Evolutionary conservation across 2,888 invertebrate genomes (phyloP), one percentile per base, ranked within the genome.

Genomic region (Pyrochroa serraticornis): DNA sequence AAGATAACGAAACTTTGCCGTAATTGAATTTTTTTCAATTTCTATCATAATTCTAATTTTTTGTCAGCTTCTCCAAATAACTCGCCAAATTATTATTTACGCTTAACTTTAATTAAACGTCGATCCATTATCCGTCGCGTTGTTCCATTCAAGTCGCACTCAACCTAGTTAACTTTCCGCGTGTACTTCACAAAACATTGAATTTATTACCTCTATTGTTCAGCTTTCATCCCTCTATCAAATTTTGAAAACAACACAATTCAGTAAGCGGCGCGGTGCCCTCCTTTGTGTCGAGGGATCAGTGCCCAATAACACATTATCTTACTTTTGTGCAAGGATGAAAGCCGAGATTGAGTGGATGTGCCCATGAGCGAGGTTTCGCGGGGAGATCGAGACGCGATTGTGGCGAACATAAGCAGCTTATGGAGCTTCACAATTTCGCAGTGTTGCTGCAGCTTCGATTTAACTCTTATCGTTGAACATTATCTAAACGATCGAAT

Each of bases 301-400:
- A 58, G 64, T 57, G 69, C 71, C 71, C 75, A 72, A 74, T 74
- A 75, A 74, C 72, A 71, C 73, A 74, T 75, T 75, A 75, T 75
- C 75, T 74, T 68, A 74, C 74, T 75, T 74, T 74, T 70, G 74
- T 72, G 71, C 48, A 55, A 60, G 73, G 71, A 72, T 73, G 69
- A 72, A 72, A 72, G 74, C 71, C 62, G 61, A 66, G 68, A 68
- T 70, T 66, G 68, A 70, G 63, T 63, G 62, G 58, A 38, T 63
- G 56, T 50, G 52, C 46, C 30, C 38, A 45, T 44, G 45, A 39
- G 32, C 22, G 49, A 37, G 13, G 32, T 41, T 48, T 36, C 41
- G 41, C 10, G 47, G 49, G 48, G 58, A 55, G 51, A 37, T 31
- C 12, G 6, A 22, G 8, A 9, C 48, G n/a, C 22, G 56, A 58